Evolutionary conservation across 1,140 invertebrate species (phyloP).

Genomic region (Lasaia peninsularis): DNA sequence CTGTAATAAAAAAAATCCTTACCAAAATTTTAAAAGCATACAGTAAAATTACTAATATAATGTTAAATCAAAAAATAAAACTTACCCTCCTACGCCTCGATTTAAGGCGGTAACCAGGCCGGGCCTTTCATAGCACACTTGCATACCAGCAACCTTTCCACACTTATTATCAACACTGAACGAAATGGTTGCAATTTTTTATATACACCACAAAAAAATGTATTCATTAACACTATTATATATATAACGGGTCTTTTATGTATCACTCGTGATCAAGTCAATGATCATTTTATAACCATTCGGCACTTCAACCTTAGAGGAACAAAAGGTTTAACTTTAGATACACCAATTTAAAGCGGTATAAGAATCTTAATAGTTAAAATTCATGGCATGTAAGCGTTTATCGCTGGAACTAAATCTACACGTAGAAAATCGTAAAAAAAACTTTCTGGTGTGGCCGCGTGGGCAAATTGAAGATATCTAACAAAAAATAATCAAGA

Average conservation of each 20-base stretch:
- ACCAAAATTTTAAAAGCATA: too few relatives aligned
- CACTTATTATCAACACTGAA: conserved; percentile 47
- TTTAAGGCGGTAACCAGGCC: conserved; percentile 63
- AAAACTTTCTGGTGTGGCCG: too few relatives aligned
- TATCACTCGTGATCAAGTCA: conserved; percentile 65
- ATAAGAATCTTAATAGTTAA: conserved; percentile 24
- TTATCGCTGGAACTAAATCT: conserved; percentile 37
- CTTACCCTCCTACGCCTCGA: conserved; percentile 61
- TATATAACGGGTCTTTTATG: conserved; percentile 17
- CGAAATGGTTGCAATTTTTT: conserved; percentile 42
- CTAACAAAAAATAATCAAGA: not conserved
- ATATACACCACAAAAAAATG: conserved; percentile 32
- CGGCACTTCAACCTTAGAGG: conserved; percentile 29
- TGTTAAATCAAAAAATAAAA: conserved; percentile 15
- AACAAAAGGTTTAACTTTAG: conserved; percentile 38
- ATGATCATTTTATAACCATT: conserved; percentile 54
- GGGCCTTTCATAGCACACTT: conserved; percentile 71
- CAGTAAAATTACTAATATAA: too few relatives aligned
- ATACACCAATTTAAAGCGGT: conserved; percentile 30
- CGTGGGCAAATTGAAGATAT: conserved; percentile 3
- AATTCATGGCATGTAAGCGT: conserved; percentile 28
- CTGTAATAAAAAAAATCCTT: too few relatives aligned
- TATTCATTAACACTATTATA: not conserved
- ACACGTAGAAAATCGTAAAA: conserved; percentile 25
- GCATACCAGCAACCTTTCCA: conserved; percentile 57